phyloP scores from a whole-genome alignment of 2,797 vertebrate genomes.

The Pseudocheirus occidentalis region DNA sequence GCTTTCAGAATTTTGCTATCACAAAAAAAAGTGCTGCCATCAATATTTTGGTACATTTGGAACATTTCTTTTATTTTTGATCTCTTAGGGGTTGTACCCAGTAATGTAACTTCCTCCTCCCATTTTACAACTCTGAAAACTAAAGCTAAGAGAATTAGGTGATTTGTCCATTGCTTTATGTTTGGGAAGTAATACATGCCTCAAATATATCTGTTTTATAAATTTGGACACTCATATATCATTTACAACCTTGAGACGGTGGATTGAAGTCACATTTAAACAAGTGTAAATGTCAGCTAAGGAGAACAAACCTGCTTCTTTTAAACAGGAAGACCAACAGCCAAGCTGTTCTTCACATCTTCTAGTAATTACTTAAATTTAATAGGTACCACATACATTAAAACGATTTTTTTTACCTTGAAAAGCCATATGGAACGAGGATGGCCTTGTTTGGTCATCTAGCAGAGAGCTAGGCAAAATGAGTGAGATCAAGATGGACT shows the following conservation, averaged over 20 bases:
- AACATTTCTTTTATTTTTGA: neutral
- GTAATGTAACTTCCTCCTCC: neutral
- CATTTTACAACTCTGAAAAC: neutral
- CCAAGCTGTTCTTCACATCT: neutral
- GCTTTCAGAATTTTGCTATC: neutral
- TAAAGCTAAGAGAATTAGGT: neutral
- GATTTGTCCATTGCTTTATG: neutral
- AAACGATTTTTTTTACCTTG: neutral
- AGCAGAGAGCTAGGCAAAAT: slow-evolving; percentile 10
- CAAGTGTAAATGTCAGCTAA: neutral
- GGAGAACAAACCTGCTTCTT: neutral
- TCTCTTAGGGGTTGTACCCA: neutral
- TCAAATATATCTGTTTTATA: neutral
- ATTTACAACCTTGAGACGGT: neutral
- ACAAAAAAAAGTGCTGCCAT: neutral
- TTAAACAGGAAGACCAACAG: neutral
- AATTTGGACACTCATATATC: neutral
- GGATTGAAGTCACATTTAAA: neutral
- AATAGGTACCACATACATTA: neutral
- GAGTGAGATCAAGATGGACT: no score
- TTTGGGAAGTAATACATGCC: neutral
- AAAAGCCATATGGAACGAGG: neutral
- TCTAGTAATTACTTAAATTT: neutral
- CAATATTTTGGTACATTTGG: neutral
- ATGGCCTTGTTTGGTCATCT: neutral